phyloP scores from a whole-genome alignment of 2,797 vertebrate species.

The Momotus momota region DNA sequence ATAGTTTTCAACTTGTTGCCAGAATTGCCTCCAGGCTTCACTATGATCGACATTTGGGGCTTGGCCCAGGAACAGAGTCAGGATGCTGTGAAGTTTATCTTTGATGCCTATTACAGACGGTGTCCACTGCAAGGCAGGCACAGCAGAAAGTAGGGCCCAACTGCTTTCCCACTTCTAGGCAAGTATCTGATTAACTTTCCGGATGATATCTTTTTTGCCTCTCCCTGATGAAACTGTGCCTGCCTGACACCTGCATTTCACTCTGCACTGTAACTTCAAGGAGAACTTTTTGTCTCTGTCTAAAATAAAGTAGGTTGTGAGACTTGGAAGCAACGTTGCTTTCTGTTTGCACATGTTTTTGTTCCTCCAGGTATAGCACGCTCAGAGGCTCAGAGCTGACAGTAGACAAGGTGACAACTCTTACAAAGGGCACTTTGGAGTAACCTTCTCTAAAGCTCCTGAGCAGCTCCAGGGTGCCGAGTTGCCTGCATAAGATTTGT shows the following conservation, averaged over 20 bases:
- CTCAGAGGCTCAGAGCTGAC: not conserved
- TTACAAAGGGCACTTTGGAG: not conserved
- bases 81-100: conserved; percentile 2
- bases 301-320: not conserved
- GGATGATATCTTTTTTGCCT: not conserved
- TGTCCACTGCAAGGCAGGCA: not conserved
- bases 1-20: not conserved
- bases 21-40: conserved; percentile 4
- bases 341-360: rapidly evolving
- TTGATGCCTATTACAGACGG: not conserved
- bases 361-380: not conserved
- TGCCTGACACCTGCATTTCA: not conserved
- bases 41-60: not conserved
- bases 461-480: not conserved
- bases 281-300: not conserved
- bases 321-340: not conserved
- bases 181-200: not conserved
- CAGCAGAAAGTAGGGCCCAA: not conserved
- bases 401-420: not conserved
- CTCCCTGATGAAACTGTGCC: not conserved
- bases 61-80: not conserved
- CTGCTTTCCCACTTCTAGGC: not conserved
- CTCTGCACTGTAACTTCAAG: not conserved
- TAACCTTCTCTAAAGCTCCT: not conserved
- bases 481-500: not conserved